These are phyloP conservation scores for Lagothrix lagotricha DNA, from an alignment of 2,797 vertebrate genomes.

Conservation along the genomic window DNA sequence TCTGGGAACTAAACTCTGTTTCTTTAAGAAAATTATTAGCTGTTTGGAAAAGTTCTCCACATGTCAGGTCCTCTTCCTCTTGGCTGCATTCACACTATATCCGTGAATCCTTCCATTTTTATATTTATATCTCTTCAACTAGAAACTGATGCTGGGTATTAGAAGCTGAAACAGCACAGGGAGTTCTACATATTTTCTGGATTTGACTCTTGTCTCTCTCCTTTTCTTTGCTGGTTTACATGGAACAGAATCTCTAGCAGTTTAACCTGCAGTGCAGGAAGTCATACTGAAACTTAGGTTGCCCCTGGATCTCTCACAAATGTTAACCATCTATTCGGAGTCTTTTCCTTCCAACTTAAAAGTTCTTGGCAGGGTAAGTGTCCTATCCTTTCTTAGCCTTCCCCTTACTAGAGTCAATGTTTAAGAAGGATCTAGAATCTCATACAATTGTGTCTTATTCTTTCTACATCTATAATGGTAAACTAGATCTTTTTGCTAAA, in stretches of 20 bases:
- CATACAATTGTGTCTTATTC: not conserved
- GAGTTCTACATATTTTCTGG: not conserved
- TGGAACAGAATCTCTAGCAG: not conserved
- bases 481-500: slow-evolving; percentile 24
- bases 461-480: not conserved
- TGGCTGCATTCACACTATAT: not conserved
- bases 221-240: not conserved
- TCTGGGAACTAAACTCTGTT: not conserved
- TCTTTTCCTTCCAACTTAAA: not conserved
- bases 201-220: not conserved
- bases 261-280: not conserved
- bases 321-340: not conserved
- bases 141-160: not conserved
- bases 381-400: not conserved
- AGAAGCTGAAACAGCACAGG: not conserved
- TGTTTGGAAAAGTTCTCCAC: not conserved
- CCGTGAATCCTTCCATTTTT: not conserved
- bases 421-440: slow-evolving; percentile 5
- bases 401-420: not conserved
- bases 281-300: not conserved
- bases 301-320: not conserved
- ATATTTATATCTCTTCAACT: not conserved
- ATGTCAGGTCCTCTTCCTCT: not conserved
- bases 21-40: not conserved
- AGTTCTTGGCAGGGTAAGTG: not conserved